phyloP scores from a whole-genome alignment of 2,113 vertebrate genomes.

The Hippocampus guttulatus region DNA sequence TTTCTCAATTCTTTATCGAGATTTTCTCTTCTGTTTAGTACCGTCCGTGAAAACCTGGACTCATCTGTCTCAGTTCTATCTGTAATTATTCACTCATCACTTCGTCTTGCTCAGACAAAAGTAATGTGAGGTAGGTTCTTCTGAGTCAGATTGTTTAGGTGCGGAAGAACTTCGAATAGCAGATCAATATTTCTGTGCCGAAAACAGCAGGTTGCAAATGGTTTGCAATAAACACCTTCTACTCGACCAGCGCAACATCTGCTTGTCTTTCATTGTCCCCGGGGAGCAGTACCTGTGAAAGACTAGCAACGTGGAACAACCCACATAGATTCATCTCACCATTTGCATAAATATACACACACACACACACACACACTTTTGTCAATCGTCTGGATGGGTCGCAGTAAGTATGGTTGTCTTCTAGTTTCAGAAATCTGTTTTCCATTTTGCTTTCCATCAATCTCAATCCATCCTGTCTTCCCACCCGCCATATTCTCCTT shows the following conservation, averaged over 20 bases:
- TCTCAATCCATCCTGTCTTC: constrained; percentile 21
- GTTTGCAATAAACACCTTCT: constrained; percentile 51
- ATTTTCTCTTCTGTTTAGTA: background rate
- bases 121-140: constrained; percentile 1
- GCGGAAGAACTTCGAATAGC: constrained; percentile 22
- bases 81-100: background rate
- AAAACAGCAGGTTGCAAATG: constrained; percentile 36
- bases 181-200: constrained; percentile 44
- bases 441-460: constrained; percentile 41
- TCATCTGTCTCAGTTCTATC: background rate
- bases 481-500: constrained; percentile 10
- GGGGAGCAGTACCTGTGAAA: constrained; percentile 64
- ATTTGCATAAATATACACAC: constrained; percentile 43
- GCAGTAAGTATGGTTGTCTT: constrained; percentile 25
- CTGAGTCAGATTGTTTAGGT: constrained; percentile 5
- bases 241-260: constrained; percentile 49
- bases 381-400: constrained; percentile 33
- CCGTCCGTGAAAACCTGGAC: background rate
- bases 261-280: constrained; percentile 51
- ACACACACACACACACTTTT: constrained; percentile 7
- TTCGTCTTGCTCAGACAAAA: background rate
- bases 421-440: constrained; percentile 36
- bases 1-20: background rate
- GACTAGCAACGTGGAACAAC: constrained; percentile 38
- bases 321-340: constrained; percentile 53